Evolutionary conservation across 2,113 vertebrate species (phyloP), one percentile per base, ranked within the genome.

Genomic region (Lasiurus cinereus): DNA sequence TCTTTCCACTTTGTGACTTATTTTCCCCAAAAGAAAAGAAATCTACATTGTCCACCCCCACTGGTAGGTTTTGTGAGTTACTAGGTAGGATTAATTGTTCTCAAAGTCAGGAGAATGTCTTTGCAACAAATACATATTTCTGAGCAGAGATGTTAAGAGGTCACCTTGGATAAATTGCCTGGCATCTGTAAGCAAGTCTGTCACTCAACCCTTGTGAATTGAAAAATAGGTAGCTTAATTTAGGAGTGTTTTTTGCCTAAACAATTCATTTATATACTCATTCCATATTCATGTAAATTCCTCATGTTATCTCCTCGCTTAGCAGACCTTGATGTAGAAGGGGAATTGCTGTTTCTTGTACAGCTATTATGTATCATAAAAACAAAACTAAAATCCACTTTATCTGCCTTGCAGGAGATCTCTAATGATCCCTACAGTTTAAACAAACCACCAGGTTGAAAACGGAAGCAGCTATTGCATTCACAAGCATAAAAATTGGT

Each of bases 371-470:
- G 50, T 69, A 59, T 85, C 31, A 6, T 66, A 78, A 85, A 9
- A 84, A n/a, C 36, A 78, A 72, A 97, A 43, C 62, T 52, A 39
- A 82, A 94, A 93, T 36, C 92, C 31, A 50, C 85, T 88, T 76
- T 14, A 9, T 83, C 19, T 82, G 69, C 69, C 59, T 96, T n/a
- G 6, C 16, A 92, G 86, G 94, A 91, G 76, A 27, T 64, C 39
- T 11, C 64, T 94, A 67, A 89, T 24, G 64, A 83, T 78, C 64
- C 79, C 36, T 4, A 15, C 52, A 59, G 83, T 94, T 74, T 70
- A 86, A 95, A 96, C 64, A 91, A 52, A 86, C 54, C 69, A 48
- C 59, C 83, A 84, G 92, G 74, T 84, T 80, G 89, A 33, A 93
- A 89, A 85, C 0, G 0, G 87, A 82, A 73, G 73, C 10, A 74